phyloP scores from a whole-genome alignment of 2,113 vertebrate genomes.

The Zootoca vivipara region DNA sequence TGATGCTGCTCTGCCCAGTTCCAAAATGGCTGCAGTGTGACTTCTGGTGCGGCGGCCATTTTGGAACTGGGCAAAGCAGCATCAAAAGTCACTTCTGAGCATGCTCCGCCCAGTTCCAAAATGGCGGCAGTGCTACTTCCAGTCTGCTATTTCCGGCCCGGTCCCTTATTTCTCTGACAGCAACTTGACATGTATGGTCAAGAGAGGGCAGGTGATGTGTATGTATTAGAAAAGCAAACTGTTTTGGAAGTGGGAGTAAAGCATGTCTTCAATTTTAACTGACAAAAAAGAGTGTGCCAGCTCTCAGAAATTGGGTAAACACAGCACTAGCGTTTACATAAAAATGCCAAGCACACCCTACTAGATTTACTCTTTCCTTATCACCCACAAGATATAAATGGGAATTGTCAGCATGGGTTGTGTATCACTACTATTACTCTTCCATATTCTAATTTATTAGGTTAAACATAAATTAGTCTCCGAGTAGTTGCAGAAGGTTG shows the following conservation, averaged over 20 bases:
- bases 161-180: no score
- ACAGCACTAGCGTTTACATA: conserved; percentile 6
- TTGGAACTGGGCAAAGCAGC: no score
- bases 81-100: no score
- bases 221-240: neutral
- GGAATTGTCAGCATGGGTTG: conserved; percentile 29
- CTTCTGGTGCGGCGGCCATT: no score
- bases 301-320: neutral
- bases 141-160: no score
- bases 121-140: no score
- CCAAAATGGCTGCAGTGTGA: no score
- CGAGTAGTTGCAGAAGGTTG: conserved; percentile 20
- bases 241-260: neutral
- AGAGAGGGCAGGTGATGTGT: neutral
- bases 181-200: no score
- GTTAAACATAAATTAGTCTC: conserved; percentile 51
- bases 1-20: no score
- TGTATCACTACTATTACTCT: conserved; percentile 17
- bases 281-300: neutral
- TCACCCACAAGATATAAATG: conserved; percentile 42
- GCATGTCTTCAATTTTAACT: neutral
- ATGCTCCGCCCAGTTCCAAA: no score
- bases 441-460: conserved; percentile 59
- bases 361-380: neutral
- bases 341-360: neutral